phyloP scores from a whole-genome alignment of 2,888 invertebrate species.

The Dolichomitus sp. region DNA sequence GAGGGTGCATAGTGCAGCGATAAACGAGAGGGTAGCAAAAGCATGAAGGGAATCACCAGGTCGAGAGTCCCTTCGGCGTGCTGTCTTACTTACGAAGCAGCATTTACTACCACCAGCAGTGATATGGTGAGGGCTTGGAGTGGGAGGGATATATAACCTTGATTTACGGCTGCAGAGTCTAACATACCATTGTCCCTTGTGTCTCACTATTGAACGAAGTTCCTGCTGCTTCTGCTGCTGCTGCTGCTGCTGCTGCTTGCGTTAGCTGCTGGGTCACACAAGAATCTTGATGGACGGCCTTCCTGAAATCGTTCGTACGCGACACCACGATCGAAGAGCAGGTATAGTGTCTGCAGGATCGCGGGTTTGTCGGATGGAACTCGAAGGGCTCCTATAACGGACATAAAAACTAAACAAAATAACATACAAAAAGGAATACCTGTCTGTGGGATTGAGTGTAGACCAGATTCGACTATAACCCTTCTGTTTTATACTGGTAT shows the following conservation, averaged over 20 bases:
- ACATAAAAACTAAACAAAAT: slow-evolving; percentile 12
- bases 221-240: slow-evolving; percentile 11
- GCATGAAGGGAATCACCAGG: slow-evolving; percentile 46
- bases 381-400: not conserved
- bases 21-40: slow-evolving; percentile 45
- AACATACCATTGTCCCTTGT: slow-evolving; percentile 53
- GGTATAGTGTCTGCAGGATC: not conserved
- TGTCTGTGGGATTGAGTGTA: not conserved
- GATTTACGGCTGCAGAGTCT: slow-evolving; percentile 54
- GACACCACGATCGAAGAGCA: slow-evolving; percentile 44
- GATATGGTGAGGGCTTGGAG: slow-evolving; percentile 17
- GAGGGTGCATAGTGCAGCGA: slow-evolving; percentile 26
- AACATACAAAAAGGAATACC: not conserved
- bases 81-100: slow-evolving; percentile 63
- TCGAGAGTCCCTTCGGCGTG: slow-evolving; percentile 49
- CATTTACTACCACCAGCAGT: slow-evolving; percentile 50
- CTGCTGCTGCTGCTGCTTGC: not conserved
- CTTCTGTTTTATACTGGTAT: slow-evolving; percentile 32
- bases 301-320: slow-evolving; percentile 54
- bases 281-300: slow-evolving; percentile 56
- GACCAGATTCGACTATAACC: slow-evolving; percentile 14
- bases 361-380: not conserved
- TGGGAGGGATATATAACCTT: slow-evolving; percentile 40
- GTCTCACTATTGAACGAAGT: slow-evolving; percentile 54
- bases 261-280: slow-evolving; percentile 41